A percentile compares a stretch with the other conserved stretches of the same genome.
Conservation (phyloP, 1,140 invertebrate genomes). For the Lordiphosa clarofinis region DNA sequence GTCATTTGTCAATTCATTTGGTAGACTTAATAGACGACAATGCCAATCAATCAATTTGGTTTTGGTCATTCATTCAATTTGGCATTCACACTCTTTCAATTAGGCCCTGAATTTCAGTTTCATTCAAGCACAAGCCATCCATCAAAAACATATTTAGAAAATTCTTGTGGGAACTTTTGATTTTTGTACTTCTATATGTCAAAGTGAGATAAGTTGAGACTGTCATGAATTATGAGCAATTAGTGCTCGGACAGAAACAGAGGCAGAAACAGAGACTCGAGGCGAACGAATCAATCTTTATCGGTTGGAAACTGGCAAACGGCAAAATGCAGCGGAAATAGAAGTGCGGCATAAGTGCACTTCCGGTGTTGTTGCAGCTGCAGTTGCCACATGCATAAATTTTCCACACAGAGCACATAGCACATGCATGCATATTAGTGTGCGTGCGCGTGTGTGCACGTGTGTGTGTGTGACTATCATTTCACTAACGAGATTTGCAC, state of each 20-base stretch:
- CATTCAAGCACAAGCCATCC: too few relatives aligned
- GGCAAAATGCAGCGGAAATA: conserved; percentile 63
- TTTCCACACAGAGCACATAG: conserved; percentile 17
- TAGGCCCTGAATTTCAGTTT: too few relatives aligned
- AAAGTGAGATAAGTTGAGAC: too few relatives aligned
- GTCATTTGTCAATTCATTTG: too few relatives aligned
- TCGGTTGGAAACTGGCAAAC: conserved; percentile 18
- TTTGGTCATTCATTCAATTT: too few relatives aligned
- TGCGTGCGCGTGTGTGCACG: conserved; percentile 6
- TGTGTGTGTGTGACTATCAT: conserved; percentile 26
- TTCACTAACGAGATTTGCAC: conserved; percentile 65
- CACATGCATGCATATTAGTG: conserved; percentile 4
- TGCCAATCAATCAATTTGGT: too few relatives aligned
- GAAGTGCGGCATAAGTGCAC: conserved; percentile 74
- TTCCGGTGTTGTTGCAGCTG: conserved; percentile 43
- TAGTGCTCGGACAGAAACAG: conserved; percentile 18
- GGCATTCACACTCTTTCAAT: too few relatives aligned
- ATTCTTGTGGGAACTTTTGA: too few relatives aligned
- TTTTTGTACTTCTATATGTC: too few relatives aligned
- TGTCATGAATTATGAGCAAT: conserved; percentile 31
- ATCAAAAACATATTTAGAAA: too few relatives aligned
- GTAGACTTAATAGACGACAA: too few relatives aligned
- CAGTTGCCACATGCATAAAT: conserved; percentile 36
- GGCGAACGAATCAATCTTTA: conserved; percentile 60
- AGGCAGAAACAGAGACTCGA: too few relatives aligned